Percentiles rank a stretch among this genome's conserved stretches.
These are phyloP conservation scores for Macrochelys suwanniensis DNA, from an alignment of 2,797 vertebrate species.

Conservation along the genomic window DNA sequence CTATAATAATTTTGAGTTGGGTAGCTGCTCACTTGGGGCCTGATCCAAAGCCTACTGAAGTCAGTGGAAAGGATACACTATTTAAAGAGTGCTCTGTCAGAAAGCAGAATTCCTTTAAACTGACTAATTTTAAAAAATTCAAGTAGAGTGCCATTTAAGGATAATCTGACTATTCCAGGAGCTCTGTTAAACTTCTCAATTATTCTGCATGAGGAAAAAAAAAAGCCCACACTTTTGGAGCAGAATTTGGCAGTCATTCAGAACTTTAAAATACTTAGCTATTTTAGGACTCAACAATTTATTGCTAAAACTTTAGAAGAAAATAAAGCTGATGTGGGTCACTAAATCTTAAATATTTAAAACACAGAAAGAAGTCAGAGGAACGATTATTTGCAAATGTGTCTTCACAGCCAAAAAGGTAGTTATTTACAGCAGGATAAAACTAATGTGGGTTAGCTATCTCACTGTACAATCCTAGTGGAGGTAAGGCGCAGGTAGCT, in stretches of 20 bases:
- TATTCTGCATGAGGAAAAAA: not conserved
- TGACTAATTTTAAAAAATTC: not conserved
- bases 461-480: not conserved
- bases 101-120: not conserved
- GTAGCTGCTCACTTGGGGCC: not conserved
- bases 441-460: not conserved
- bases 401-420: not conserved
- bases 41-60: not conserved
- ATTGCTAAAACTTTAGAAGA: not conserved
- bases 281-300: not conserved
- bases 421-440: not conserved
- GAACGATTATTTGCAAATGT: not conserved
- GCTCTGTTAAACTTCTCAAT: not conserved
- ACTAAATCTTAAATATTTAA: not conserved
- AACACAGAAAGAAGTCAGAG: not conserved
- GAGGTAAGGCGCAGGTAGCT: not conserved
- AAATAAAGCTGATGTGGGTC: not conserved
- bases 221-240: not conserved
- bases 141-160: not conserved
- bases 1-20: accelerated
- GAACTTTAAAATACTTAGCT: not conserved
- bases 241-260: not conserved
- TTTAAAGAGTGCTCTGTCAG: not conserved
- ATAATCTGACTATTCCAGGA: accelerated
- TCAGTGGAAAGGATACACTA: accelerated